phyloP scores from a whole-genome alignment of 2,797 vertebrate genomes.

The Gymnothorax reevesii region DNA sequence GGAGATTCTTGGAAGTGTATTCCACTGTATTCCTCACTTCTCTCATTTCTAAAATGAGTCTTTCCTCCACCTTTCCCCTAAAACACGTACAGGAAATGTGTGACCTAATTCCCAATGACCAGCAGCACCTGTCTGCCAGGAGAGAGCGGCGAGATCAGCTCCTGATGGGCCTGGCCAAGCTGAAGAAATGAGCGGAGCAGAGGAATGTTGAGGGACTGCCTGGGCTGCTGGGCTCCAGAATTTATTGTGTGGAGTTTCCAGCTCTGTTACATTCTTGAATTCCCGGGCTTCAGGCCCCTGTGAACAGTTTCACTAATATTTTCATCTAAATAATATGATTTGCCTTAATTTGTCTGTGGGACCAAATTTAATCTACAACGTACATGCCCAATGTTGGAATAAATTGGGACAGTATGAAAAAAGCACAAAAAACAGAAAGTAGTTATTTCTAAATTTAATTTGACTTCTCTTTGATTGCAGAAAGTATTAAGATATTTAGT shows the following conservation, averaged over 20 bases:
- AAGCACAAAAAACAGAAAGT: neutral
- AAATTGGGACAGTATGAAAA: neutral
- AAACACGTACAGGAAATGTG: constrained; percentile 77
- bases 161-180: constrained; percentile 78
- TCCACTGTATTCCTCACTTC: neutral
- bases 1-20: no score
- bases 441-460: neutral
- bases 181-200: constrained; percentile 71
- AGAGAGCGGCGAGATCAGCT: constrained; percentile 83
- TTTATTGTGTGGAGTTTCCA: neutral
- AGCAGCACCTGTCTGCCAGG: constrained; percentile 75
- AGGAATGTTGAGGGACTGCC: neutral
- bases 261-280: constrained; percentile 2
- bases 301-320: neutral
- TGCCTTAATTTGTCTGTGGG: neutral
- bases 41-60: neutral
- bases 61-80: neutral
- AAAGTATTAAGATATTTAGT: no score
- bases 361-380: neutral
- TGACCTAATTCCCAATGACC: constrained; percentile 76
- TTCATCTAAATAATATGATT: neutral
- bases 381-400: neutral
- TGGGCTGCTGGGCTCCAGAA: neutral
- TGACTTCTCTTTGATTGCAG: no score
- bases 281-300: neutral